Percentiles rank a stretch among this genome's conserved stretches.
Conservation (phyloP, 1,140 invertebrate species). For the Glomeris maerens region DNA sequence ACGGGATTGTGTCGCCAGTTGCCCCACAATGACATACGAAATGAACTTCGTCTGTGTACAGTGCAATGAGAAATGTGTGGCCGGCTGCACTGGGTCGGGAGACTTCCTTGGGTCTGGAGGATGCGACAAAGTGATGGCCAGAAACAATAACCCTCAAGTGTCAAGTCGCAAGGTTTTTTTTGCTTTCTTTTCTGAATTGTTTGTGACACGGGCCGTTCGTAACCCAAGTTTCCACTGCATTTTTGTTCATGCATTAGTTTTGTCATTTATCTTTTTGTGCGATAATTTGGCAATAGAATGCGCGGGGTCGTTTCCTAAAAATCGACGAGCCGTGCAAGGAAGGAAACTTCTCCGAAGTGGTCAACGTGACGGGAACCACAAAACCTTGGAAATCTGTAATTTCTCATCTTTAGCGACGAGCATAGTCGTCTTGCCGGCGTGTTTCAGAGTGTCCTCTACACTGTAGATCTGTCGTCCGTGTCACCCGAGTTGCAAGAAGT, state of each 20-base stretch:
- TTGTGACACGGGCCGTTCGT: conserved; percentile 37
- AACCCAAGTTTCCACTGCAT: neutral
- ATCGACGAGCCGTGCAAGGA: conserved; percentile 65
- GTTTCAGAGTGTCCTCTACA: neutral
- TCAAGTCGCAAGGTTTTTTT: too few species aligned
- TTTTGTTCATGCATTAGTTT: conserved; percentile 1
- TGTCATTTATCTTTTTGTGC: neutral
- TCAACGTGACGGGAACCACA: conserved; percentile 61
- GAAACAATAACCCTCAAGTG: too few species aligned
- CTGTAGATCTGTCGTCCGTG: conserved; percentile 60
- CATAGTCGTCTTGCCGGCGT: neutral
- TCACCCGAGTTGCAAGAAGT: conserved; percentile 74
- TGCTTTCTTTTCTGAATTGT: too few species aligned
- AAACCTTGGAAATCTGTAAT: too few species aligned
- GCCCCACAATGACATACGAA: conserved; percentile 70
- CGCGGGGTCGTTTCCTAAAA: conserved; percentile 41
- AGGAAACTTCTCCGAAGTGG: conserved; percentile 68
- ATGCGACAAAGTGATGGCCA: conserved; percentile 59
- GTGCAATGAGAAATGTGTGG: conserved; percentile 74
- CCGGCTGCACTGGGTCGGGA: conserved; percentile 37
- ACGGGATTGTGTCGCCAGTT: conserved; percentile 68
- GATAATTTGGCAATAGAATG: neutral
- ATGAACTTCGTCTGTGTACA: conserved; percentile 52
- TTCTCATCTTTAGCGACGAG: too few species aligned
- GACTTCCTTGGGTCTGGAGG: conserved; percentile 21